Conservation (phyloP, 2,113 vertebrate species). For the Muscicapa adusta region DNA sequence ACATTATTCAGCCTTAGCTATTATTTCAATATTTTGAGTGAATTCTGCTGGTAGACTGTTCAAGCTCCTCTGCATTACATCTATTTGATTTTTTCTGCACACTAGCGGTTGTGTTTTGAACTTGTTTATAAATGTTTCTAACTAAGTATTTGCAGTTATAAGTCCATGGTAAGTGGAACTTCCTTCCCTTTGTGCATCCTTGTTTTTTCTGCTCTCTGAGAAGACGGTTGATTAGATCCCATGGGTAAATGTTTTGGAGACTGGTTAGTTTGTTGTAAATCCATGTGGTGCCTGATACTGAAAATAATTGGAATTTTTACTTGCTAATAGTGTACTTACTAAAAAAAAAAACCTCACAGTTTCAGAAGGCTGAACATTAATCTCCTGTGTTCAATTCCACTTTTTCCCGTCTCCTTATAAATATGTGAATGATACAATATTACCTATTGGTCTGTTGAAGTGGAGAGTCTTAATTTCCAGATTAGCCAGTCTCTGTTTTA, state of each 20-base stretch:
- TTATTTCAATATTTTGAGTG: background rate
- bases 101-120: background rate
- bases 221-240: background rate
- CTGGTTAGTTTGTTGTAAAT: background rate
- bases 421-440: background rate
- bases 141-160: background rate
- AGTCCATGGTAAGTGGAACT: background rate
- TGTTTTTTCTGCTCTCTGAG: background rate
- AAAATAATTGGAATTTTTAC: background rate
- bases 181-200: background rate
- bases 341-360: background rate
- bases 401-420: background rate
- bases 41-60: background rate
- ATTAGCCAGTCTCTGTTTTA: background rate
- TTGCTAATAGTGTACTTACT: background rate
- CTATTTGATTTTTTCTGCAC: background rate
- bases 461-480: background rate
- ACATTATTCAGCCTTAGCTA: background rate
- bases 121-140: background rate
- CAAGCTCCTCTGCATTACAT: background rate
- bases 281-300: background rate
- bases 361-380: background rate
- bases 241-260: background rate
- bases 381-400: background rate
- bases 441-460: background rate